Base-by-base conservation (phyloP, 2,888 invertebrate genomes). In the Idaea aversata region DNA sequence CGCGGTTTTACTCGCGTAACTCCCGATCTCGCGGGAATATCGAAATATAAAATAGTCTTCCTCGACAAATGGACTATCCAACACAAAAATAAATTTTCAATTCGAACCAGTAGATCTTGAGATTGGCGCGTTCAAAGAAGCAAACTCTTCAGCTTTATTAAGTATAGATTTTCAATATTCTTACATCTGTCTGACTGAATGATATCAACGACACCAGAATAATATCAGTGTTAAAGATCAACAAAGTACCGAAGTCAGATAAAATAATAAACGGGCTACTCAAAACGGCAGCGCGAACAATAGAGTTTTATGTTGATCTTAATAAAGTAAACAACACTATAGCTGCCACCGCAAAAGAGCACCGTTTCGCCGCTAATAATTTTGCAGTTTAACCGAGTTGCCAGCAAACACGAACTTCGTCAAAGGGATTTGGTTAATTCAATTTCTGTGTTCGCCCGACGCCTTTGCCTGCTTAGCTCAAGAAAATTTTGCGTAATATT, bases 361-460 rank as follows among this genome's bases (percentile, higher is more conserved):
- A 72, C 73, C 77, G 75, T 77, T 76, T 75, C 69, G 76, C 77
- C 77, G 78, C 77, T 85, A 85, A 86, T 85, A 86, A 87, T 83
- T 87, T 82, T 78, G 70, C 82, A 82, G 81, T 81, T 81, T 78
- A 85, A 78, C 82, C 77, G 70, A 83, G 84, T 82, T 83, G 81
- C 80, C 73, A 71, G 77, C 83, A 86, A 87, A 87, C 85, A 85
- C 77, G 75, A 88, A 88, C 80, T 88, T 85, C 81, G 82, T 87
- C 86, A 87, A 87, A 87, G 84, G 84, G 86, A 85, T 84, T 85
- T 82, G 79, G 83, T 82, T 88, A 87, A 88, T 88, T 88, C 83
- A 86, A 86, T 88, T 87, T 85, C 82, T 78, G 81, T 86, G 86
- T 87, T 86, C 85, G 80, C 75, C 79, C 81, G 78, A 83, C 83